Percentiles rank a stretch among this genome's conserved stretches.
Conservation (phyloP, 1,140 invertebrate species). For the Drosophila azteca region DNA sequence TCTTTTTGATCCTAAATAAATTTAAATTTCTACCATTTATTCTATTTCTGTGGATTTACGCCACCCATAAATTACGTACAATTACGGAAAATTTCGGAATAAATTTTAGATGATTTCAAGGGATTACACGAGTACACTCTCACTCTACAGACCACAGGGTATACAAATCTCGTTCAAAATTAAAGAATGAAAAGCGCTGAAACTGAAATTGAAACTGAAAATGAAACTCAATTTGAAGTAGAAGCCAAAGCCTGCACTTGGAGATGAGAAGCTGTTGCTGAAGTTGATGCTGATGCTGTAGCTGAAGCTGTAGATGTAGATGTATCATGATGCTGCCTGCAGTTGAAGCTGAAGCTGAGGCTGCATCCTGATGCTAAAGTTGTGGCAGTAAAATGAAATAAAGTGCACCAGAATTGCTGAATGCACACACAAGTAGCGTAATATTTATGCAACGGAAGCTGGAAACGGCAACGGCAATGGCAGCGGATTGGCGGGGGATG, state of each 20-base stretch:
- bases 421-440: constrained; percentile 70
- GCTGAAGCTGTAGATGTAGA: not conserved
- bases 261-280: too few relatives aligned
- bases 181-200: constrained; percentile 47
- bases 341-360: constrained; percentile 24
- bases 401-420: constrained; percentile 70
- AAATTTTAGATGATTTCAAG: too few relatives aligned
- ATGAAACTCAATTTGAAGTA: too few relatives aligned
- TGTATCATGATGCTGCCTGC: constrained; percentile 1
- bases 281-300: not conserved
- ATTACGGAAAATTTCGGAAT: too few relatives aligned
- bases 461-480: constrained; percentile 21
- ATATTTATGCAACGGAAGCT: constrained; percentile 77
- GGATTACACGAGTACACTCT: too few relatives aligned
- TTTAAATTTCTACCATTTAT: too few relatives aligned
- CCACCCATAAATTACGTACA: too few relatives aligned
- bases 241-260: too few relatives aligned
- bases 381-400: constrained; percentile 66
- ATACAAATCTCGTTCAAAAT: constrained; percentile 47
- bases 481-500: constrained; percentile 53
- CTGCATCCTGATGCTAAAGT: not conserved
- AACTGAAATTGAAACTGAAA: not conserved
- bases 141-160: too few relatives aligned
- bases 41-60: too few relatives aligned
- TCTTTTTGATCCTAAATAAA: too few relatives aligned